These are phyloP conservation scores for Leucopternis melanops DNA, from an alignment of 2,113 vertebrate genomes.

Conservation along the genomic window DNA sequence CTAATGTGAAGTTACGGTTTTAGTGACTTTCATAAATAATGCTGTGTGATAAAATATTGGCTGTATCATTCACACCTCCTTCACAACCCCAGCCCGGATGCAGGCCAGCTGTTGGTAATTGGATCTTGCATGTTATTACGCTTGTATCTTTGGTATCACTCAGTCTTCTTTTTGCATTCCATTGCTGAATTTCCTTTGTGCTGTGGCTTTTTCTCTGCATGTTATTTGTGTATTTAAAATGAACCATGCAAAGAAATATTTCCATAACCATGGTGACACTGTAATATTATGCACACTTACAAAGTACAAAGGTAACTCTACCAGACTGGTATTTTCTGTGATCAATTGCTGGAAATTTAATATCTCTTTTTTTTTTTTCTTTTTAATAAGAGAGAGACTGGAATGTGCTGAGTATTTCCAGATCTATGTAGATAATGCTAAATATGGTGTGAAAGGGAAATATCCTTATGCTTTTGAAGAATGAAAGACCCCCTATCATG, in stretches of 20 bases:
- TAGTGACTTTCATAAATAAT: not conserved
- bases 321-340: not conserved
- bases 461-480: not conserved
- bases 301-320: not conserved
- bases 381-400: not conserved
- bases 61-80: not conserved
- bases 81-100: not conserved
- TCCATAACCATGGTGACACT: not conserved
- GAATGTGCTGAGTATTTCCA: constrained; percentile 35
- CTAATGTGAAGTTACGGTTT: not conserved
- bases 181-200: not conserved
- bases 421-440: not conserved
- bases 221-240: not conserved
- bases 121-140: not conserved
- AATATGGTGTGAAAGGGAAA: not conserved
- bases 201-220: not conserved
- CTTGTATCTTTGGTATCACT: not conserved
- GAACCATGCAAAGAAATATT: not conserved
- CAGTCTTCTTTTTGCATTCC: not conserved
- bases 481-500: not conserved
- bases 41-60: not conserved
- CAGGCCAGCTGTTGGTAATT: not conserved
- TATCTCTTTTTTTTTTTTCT: not conserved
- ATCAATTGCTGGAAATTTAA: constrained; percentile 3
- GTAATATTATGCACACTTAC: not conserved